phyloP scores from a whole-genome alignment of 2,888 invertebrate species.

The Acronicta leporina region DNA sequence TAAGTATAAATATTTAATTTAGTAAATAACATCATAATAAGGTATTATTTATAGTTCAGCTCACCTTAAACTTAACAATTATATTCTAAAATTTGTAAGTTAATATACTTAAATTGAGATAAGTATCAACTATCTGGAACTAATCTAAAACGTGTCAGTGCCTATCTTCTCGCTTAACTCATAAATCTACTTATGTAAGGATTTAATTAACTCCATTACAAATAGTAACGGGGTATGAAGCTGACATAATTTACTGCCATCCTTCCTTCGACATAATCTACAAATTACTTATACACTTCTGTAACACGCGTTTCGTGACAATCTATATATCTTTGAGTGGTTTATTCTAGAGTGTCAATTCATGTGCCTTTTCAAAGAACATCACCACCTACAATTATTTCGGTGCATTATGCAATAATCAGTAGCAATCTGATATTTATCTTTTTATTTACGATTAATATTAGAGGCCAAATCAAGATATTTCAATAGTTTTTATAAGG shows the following conservation, averaged over 20 bases:
- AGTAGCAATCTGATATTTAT: too few relatives aligned
- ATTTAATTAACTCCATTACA: slow-evolving; percentile 47
- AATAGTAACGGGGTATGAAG: slow-evolving; percentile 39
- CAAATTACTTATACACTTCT: slow-evolving; percentile 27
- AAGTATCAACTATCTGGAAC: slow-evolving; percentile 23
- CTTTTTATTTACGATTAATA: too few relatives aligned
- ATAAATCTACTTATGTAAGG: slow-evolving; percentile 40
- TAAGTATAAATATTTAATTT: too few relatives aligned
- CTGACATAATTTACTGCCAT: slow-evolving; percentile 43
- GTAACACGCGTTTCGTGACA: slow-evolving; percentile 42
- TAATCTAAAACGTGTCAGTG: slow-evolving; percentile 41
- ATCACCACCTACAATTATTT: background rate
- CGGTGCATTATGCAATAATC: too few relatives aligned
- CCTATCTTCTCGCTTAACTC: slow-evolving; percentile 33
- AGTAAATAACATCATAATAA: too few relatives aligned
- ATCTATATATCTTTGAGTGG: slow-evolving; percentile 48
- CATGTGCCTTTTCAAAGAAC: slow-evolving; percentile 9
- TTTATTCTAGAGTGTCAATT: slow-evolving; percentile 8
- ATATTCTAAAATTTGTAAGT: slow-evolving; percentile 12
- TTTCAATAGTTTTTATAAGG: too few relatives aligned
- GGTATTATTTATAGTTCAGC: too few relatives aligned
- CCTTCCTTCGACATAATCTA: slow-evolving; percentile 19
- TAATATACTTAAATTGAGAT: slow-evolving; percentile 34
- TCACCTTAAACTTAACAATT: background rate
- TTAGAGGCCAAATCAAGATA: too few relatives aligned